A percentile compares a stretch with the other conserved stretches of the same genome.
phyloP scores from a whole-genome alignment of 92 coral and sea anemone species.

The Epizoanthus illoricatus region DNA sequence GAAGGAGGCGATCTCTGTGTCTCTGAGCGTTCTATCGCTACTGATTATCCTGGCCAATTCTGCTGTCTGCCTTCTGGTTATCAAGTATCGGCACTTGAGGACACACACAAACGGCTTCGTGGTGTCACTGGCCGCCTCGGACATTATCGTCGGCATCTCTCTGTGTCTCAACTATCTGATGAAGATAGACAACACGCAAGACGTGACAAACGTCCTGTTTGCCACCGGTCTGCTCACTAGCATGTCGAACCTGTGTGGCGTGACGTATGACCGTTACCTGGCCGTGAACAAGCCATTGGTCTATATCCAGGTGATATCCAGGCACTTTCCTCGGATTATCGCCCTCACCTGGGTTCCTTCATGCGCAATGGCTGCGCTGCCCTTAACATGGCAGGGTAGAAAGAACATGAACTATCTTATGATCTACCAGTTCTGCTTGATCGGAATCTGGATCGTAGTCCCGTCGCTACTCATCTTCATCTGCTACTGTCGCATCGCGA shows the following conservation, averaged over 20 bases:
- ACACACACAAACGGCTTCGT: conserved; percentile 54
- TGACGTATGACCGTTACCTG: conserved; percentile 56
- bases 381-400: conserved; percentile 43
- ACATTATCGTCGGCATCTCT: conserved; percentile 44
- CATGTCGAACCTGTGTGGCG: conserved; percentile 52
- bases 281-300: conserved; percentile 50
- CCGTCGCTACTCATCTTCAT: conserved; percentile 30
- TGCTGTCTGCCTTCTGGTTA: conserved; percentile 45
- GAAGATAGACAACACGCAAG: background rate
- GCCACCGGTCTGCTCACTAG: conserved; percentile 50
- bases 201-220: conserved; percentile 41
- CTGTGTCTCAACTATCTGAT: conserved; percentile 47
- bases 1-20: background rate
- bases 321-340: conserved; percentile 30
- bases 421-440: conserved; percentile 35
- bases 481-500: conserved; percentile 26
- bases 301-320: conserved; percentile 40
- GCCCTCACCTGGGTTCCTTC: conserved; percentile 46
- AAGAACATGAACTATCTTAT: conserved; percentile 2
- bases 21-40: conserved; percentile 25
- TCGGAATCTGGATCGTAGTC: conserved; percentile 36
- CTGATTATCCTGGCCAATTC: conserved; percentile 42
- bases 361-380: conserved; percentile 39
- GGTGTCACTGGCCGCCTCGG: conserved; percentile 49
- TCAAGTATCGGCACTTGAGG: conserved; percentile 35